These are phyloP conservation scores for Campaea margaritaria DNA, from an alignment of 2,888 invertebrate species.

Conservation along the genomic window DNA sequence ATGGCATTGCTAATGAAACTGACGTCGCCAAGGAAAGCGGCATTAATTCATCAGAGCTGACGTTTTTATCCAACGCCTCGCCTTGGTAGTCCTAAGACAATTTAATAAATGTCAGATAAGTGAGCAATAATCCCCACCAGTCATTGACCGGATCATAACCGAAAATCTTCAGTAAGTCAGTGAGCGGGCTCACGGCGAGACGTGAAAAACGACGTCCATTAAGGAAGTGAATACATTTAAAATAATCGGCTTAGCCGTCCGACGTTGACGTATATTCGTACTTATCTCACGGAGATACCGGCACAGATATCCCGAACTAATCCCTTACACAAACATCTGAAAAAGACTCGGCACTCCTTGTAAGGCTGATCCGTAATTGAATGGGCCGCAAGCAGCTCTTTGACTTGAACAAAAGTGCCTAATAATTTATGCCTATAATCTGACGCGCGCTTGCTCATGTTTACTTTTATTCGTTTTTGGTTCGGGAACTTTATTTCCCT, in stretches of 20 bases:
- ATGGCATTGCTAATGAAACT: conserved; percentile 38
- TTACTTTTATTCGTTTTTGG: conserved; percentile 73
- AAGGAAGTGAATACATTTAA: conserved; percentile 86
- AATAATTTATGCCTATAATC: conserved; percentile 85
- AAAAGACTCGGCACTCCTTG: conserved; percentile 83
- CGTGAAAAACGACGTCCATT: conserved; percentile 85
- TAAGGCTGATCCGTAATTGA: conserved; percentile 80
- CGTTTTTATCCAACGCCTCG: conserved; percentile 51
- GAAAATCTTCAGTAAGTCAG: conserved; percentile 82
- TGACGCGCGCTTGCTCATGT: conserved; percentile 72
- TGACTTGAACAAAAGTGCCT: conserved; percentile 82
- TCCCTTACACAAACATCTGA: conserved; percentile 84
- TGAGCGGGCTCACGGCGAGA: conserved; percentile 65
- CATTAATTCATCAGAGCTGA: conserved; percentile 52
- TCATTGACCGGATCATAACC: conserved; percentile 84
- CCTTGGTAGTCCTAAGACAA: conserved; percentile 58
- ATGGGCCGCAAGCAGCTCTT: conserved; percentile 74
- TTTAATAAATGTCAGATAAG: conserved; percentile 75
- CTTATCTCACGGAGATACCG: conserved; percentile 85
- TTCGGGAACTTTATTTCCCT: conserved; percentile 67
- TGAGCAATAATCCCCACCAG: conserved; percentile 73
- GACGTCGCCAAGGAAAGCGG: conserved; percentile 43
- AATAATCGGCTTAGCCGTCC: conserved; percentile 85
- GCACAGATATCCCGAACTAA: conserved; percentile 83
- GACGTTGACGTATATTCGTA: conserved; percentile 86